Evolutionary conservation across 2,113 vertebrate genomes (phyloP).

Genomic region (Cricetomys ansorgei): DNA sequence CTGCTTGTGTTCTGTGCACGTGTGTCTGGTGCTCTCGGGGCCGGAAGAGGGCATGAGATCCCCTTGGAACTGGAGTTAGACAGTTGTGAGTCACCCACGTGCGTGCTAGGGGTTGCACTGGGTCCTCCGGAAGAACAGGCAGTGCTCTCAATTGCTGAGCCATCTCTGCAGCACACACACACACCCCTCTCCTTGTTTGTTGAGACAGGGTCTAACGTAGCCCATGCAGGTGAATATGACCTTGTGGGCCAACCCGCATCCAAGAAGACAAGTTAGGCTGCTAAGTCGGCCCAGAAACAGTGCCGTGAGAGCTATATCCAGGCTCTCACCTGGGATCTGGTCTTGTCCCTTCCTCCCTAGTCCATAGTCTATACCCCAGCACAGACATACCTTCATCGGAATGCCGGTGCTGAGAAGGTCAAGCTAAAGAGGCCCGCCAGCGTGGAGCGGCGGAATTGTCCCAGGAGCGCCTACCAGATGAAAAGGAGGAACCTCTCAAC

Average conservation of each 20-base stretch:
- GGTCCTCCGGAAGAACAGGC: too few species aligned
- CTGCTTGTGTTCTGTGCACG: neutral
- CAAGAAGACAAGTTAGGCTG: neutral
- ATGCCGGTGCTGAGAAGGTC: neutral
- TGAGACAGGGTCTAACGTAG: neutral
- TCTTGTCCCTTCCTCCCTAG: neutral
- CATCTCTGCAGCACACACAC: too few species aligned
- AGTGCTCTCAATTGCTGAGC: neutral
- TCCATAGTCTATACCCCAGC: neutral
- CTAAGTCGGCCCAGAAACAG: neutral
- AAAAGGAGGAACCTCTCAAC: accelerated
- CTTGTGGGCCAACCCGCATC: neutral
- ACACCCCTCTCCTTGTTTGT: neutral
- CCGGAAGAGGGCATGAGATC: too few species aligned
- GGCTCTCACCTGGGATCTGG: neutral
- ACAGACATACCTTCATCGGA: neutral
- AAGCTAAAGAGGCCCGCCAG: too few species aligned
- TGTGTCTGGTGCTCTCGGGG: neutral
- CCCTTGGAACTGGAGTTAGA: too few species aligned
- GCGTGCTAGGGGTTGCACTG: too few species aligned
- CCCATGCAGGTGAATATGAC: neutral
- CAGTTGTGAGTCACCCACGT: too few species aligned
- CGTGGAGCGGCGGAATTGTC: neutral
- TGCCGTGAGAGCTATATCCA: neutral
- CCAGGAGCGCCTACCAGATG: accelerated